Percentiles rank a stretch among this genome's conserved stretches.
These are phyloP conservation scores for Serilophus lunatus DNA, from an alignment of 2,113 vertebrate genomes.

Conservation along the genomic window DNA sequence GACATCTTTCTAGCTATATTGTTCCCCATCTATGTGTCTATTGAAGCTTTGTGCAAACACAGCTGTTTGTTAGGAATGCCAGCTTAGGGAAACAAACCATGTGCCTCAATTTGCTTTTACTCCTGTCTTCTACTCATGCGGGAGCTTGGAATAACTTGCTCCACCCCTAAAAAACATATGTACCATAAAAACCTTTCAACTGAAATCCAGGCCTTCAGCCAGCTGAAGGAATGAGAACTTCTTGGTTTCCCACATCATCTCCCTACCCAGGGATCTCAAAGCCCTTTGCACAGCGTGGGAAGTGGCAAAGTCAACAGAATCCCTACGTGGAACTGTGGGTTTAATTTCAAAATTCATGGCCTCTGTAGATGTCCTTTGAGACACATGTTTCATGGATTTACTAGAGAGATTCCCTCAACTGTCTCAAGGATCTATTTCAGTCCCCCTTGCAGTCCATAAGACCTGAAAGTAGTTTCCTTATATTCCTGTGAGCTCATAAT, in stretches of 20 bases:
- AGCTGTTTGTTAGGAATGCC: slow-evolving; percentile 70
- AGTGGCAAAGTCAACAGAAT: slow-evolving; percentile 15
- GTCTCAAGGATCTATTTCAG: neutral
- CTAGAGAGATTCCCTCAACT: neutral
- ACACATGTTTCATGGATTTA: neutral
- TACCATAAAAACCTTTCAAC: neutral
- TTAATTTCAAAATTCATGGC: neutral
- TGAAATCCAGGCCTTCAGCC: slow-evolving; percentile 7
- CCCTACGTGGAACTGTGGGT: neutral
- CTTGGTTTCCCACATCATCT: neutral
- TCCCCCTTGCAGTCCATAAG: neutral
- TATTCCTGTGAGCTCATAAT: neutral
- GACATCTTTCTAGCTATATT: slow-evolving; percentile 33
- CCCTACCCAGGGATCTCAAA: slow-evolving; percentile 13
- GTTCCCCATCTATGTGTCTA: slow-evolving; percentile 7
- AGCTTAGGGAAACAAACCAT: slow-evolving; percentile 57
- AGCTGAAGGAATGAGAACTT: slow-evolving; percentile 12
- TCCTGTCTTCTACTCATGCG: slow-evolving; percentile 5
- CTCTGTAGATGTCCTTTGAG: neutral
- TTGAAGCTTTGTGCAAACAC: slow-evolving; percentile 67
- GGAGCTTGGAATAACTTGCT: slow-evolving; percentile 53
- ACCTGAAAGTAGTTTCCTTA: neutral
- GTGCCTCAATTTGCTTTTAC: slow-evolving; percentile 19
- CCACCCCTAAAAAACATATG: neutral
- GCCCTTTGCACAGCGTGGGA: neutral